Percentiles rank a stretch among this genome's conserved stretches.
Evolutionary conservation across 2,113 vertebrate species (phyloP).

Genomic region (Otocyon megalotis): DNA sequence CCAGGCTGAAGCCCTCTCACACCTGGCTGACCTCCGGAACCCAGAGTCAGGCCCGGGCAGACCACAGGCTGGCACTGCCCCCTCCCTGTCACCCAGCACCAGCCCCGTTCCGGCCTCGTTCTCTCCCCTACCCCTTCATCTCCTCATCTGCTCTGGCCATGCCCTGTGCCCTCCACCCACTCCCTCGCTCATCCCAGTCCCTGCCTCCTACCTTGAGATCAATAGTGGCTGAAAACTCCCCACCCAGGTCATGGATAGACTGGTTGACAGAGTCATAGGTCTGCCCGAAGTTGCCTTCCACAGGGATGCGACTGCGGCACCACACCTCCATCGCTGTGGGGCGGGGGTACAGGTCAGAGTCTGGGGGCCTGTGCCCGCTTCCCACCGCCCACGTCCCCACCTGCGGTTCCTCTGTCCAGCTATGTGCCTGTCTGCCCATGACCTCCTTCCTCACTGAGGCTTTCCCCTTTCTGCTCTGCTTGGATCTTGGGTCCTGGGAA

Average conservation of each 20-base stretch:
- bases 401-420: accelerated
- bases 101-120: neutral
- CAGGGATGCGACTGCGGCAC: slow-evolving; percentile 90
- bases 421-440: neutral
- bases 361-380: accelerated
- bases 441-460: neutral
- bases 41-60: neutral
- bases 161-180: neutral
- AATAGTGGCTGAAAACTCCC: slow-evolving; percentile 88
- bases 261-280: slow-evolving; percentile 90
- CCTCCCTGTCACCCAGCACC: accelerated
- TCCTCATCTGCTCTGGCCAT: neutral
- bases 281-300: slow-evolving; percentile 95
- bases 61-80: neutral
- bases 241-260: slow-evolving; percentile 86
- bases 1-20: neutral
- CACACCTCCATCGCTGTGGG: slow-evolving; percentile 88
- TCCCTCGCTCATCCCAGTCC: neutral
- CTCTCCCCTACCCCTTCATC: neutral
- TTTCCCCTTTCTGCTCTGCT: neutral
- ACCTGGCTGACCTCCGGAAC: neutral
- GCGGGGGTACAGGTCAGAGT: accelerated
- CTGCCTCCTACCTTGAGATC: slow-evolving; percentile 85
- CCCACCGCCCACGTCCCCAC: no score
- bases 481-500: neutral